These are phyloP conservation scores for Chrysochloris asiatica DNA, from an alignment of 2,113 vertebrate genomes.

Conservation along the genomic window DNA sequence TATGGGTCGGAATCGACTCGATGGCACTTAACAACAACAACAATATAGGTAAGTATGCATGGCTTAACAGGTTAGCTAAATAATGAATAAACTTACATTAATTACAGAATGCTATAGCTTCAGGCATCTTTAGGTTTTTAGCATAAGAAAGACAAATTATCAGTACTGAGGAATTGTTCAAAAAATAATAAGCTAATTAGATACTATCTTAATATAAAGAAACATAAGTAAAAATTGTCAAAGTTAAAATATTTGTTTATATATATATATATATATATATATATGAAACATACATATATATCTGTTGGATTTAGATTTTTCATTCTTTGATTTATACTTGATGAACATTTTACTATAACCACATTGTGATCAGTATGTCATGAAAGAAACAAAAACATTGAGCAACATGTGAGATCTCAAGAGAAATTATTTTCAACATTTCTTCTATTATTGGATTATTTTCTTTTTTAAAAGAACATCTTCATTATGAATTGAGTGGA, in stretches of 20 bases:
- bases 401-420: neutral
- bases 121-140: neutral
- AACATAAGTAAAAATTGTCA: neutral
- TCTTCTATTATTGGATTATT: too few species aligned
- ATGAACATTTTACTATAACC: neutral
- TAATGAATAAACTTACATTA: neutral
- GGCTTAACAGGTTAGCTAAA: neutral
- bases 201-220: neutral
- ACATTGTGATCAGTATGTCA: neutral
- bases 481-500: too few species aligned
- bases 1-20: too few species aligned
- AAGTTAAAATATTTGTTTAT: neutral
- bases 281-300: neutral
- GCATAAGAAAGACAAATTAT: neutral
- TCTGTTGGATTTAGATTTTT: neutral
- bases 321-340: neutral
- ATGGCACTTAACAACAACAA: too few species aligned
- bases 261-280: too few species aligned
- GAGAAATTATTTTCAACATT: too few species aligned
- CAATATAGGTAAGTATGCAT: neutral
- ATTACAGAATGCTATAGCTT: neutral
- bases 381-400: neutral
- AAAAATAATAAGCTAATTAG: neutral
- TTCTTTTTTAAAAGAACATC: too few species aligned
- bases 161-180: neutral